Conservation (phyloP, 2,888 invertebrate genomes). For the Glomeris marginata region DNA sequence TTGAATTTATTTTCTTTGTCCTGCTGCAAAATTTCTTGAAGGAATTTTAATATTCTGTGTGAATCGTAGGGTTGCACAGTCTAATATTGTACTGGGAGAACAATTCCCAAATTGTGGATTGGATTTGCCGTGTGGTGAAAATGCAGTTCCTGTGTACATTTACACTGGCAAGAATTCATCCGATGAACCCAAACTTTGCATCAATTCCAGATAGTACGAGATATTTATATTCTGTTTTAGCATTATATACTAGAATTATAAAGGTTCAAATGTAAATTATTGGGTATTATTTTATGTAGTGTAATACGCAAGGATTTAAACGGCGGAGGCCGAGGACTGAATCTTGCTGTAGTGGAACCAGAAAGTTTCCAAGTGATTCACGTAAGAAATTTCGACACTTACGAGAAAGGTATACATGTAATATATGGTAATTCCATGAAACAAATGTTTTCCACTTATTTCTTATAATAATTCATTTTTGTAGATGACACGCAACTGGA, state of each 20-base stretch:
- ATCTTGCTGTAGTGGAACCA: slow-evolving; percentile 36
- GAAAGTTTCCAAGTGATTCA: slow-evolving; percentile 30
- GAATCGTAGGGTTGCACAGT: slow-evolving; percentile 5
- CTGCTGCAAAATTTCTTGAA: too few species aligned
- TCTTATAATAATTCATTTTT: slow-evolving; percentile 5
- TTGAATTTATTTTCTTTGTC: too few species aligned
- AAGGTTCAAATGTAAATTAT: slow-evolving; percentile 6
- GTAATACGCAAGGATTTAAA: slow-evolving; percentile 31
- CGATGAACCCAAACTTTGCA: slow-evolving; percentile 37
- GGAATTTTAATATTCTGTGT: too few species aligned
- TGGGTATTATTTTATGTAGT: slow-evolving; percentile 21
- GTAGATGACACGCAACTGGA: slow-evolving; percentile 33
- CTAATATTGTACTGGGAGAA: slow-evolving; percentile 20
- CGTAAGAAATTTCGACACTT: slow-evolving; percentile 39
- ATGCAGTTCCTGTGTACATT: slow-evolving; percentile 33
- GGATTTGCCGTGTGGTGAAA: slow-evolving; percentile 26
- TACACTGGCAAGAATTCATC: slow-evolving; percentile 36
- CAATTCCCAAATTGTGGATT: slow-evolving; percentile 34
- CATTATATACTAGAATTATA: slow-evolving; percentile 1
- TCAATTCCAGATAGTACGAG: slow-evolving; percentile 36
- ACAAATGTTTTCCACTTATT: background rate
- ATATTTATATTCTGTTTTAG: background rate
- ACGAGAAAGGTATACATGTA: slow-evolving; percentile 30
- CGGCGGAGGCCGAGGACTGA: slow-evolving; percentile 39
- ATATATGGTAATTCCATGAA: background rate